Evolutionary conservation across 2,797 vertebrate species (phyloP), one percentile per base, ranked within the genome.

Genomic region (Aplochiton taeniatus): DNA sequence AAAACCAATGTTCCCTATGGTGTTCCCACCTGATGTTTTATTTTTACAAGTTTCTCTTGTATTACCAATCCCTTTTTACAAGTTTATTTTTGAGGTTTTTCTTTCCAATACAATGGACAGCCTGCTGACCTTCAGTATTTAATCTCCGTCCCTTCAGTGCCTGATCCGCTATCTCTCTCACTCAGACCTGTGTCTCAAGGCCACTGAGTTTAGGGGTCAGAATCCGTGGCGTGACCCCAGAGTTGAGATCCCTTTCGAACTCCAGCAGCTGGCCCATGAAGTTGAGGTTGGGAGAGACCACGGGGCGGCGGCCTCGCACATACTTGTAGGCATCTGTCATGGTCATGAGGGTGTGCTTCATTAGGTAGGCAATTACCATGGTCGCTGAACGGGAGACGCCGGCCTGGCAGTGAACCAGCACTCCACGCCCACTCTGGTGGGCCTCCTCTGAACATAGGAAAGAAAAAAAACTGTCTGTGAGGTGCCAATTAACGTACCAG

Each of bases 331-430:
- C 93, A 16, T 95, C 94, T 4, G 93, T 93, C 93, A 95, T 94
- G 70, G 94, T 95, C 94, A 95, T 95, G 72, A 93, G 91, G 47
- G 94, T 95, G 93, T 95, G 94, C 90, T 95, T 95, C 94, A 95
- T 95, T 74, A 95, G 87, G 84, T 95, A 95, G 73, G 94, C 94
- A 65, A 95, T 95, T 81, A 94, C 93, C 12, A 95, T 91, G 72
- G 94, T 95, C 10, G 94, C 94, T 4, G 94, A 95, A 58, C 94
- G 94, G 12, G 94, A 95, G 69, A 95, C 94, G 0, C 94, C 94
- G 0, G 94, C 94, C 84, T 95, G 94, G 89, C 94, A 95, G 88
- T 95, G 94, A 16, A 95, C 90, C 76, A 95, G 75, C 72, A 95
- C 93, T 3, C 94, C 93, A 61, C 91, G 89, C 55, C 93, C 93